phyloP scores from a whole-genome alignment of 2,113 vertebrate species.

The Esox niger region DNA sequence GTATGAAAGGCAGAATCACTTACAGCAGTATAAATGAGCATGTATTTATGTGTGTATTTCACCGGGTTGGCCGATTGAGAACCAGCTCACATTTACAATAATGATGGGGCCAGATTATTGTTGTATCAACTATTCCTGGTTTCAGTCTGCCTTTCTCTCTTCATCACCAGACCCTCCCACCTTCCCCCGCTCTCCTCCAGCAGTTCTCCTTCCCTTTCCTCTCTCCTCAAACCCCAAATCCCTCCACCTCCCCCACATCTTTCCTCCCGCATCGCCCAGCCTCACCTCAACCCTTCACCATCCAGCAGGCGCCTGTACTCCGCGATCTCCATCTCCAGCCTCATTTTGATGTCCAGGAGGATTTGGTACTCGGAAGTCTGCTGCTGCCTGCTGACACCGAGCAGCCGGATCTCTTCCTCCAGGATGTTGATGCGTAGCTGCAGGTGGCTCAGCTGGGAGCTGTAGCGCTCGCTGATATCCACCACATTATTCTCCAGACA shows the following conservation, averaged over 20 bases:
- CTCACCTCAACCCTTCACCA: conserved; percentile 49
- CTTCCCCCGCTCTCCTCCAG: too few relatives aligned
- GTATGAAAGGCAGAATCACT: too few relatives aligned
- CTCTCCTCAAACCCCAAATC: conserved; percentile 1
- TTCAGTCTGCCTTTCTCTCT: too few relatives aligned
- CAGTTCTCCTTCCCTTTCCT: too few relatives aligned
- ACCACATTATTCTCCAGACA: conserved; percentile 38
- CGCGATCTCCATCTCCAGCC: conserved; percentile 69
- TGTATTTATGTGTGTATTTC: too few relatives aligned
- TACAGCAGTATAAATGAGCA: too few relatives aligned
- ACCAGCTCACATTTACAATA: too few relatives aligned
- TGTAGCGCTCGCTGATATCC: conserved; percentile 36
- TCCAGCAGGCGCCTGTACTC: conserved; percentile 73
- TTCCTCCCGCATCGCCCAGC: background rate
- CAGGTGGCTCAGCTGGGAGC: conserved; percentile 40
- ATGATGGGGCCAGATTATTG: too few relatives aligned
- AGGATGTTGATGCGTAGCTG: conserved; percentile 48
- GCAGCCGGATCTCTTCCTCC: conserved; percentile 55
- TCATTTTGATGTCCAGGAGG: conserved; percentile 71
- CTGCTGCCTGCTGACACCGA: conserved; percentile 36
- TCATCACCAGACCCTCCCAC: too few relatives aligned
- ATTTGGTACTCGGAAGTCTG: conserved; percentile 50
- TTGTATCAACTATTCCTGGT: too few relatives aligned
- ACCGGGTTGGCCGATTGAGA: too few relatives aligned
- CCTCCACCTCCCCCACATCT: background rate